Evolutionary conservation across 2,888 invertebrate species (phyloP), one percentile per base, ranked within the genome.

Genomic region (Phymatocera aterrima): DNA sequence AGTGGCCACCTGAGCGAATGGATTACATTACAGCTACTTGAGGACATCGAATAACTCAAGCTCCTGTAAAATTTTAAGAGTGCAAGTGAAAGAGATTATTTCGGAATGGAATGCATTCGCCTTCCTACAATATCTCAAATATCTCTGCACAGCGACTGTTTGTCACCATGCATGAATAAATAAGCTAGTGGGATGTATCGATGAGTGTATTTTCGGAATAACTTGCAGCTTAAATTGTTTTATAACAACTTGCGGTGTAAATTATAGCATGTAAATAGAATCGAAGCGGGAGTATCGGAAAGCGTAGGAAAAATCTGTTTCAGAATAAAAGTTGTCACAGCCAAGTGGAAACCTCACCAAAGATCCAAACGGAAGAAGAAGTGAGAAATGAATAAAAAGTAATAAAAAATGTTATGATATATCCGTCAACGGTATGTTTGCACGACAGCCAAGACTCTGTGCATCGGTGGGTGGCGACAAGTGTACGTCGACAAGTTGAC

Each of bases 401-500:
- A 18, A 64, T 6, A 46, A 68, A 46, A 46, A 43, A 40, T 68
- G 43, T 43, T 2, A 46, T 46, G 34, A 21, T 34, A 72, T 8
- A 34, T 28, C 48, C 48, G 31, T 48, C 51, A 43, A 34, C 72
- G 72, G 31, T 18, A 72, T 72, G 72, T 72, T 48, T 51, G 40
- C 18, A 34, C 34, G 34, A 51, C 51, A 72, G 21, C 18, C 51
- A 43, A 72, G 21, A 72, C 51, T 51, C 34, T 18, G 48, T 51
- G 51, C 51, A 72, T 72, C 46, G 34, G 51, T 31, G 72, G 51
- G 72, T 51, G 72, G 72, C 72, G 72, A 72, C 72, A 72, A 72
- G 34, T 72, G 72, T 34, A 43, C 72, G 72, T 72, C 72, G 72
- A 72, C 72, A 72, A 72, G 72, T 72, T 72, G 72, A 72, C 72